A percentile compares a stretch with the other conserved stretches of the same genome.
phyloP scores from a whole-genome alignment of 2,113 vertebrate genomes.

The Tor tambroides region DNA sequence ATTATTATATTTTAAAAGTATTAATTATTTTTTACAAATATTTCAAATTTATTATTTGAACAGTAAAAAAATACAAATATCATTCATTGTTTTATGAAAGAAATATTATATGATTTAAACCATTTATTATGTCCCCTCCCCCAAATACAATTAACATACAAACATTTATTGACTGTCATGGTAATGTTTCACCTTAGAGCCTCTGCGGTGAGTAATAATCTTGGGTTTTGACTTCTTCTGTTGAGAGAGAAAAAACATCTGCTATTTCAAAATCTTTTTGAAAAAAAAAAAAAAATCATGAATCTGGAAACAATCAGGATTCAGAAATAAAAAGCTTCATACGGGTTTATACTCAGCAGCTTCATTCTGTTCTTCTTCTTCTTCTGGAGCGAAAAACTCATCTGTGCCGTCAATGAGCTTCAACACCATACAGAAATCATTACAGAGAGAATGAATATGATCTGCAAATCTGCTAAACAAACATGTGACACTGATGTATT shows the following conservation, averaged over 20 bases:
- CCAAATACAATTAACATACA: neutral
- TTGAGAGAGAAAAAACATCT: neutral
- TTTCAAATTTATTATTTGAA: neutral
- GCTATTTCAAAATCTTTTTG: no score
- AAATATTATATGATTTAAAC: neutral
- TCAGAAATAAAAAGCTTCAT: neutral
- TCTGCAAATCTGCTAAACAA: neutral
- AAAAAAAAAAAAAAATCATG: no score
- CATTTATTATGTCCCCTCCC: neutral
- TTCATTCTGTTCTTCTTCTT: slow-evolving; percentile 24
- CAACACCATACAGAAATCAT: neutral
- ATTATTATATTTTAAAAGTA: neutral
- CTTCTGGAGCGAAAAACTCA: neutral
- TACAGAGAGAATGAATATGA: neutral
- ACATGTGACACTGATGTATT: neutral
- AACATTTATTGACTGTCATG: neutral
- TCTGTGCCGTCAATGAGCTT: neutral
- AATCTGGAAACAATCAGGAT: neutral
- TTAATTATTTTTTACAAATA: no score
- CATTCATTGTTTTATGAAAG: neutral
- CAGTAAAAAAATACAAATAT: neutral
- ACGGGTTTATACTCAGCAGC: slow-evolving; percentile 27
- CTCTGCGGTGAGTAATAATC: slow-evolving; percentile 32
- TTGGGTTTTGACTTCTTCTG: slow-evolving; percentile 51
- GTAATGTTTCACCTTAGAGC: slow-evolving; percentile 11